Conservation (phyloP, 2,113 vertebrate genomes). For the Alexandromys fortis region DNA sequence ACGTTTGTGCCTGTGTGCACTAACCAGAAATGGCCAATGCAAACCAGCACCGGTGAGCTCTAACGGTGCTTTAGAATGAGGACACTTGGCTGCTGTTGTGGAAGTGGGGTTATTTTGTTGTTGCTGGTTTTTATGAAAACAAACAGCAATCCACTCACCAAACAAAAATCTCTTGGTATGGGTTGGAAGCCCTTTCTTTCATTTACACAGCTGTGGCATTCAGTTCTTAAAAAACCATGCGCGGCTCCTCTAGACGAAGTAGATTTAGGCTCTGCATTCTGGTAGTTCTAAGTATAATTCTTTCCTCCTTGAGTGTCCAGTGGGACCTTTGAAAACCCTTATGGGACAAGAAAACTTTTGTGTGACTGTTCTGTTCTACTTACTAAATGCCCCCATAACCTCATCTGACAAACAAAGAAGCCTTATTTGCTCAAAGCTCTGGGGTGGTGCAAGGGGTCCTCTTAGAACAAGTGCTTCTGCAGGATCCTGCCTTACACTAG, state of each 20-base stretch:
- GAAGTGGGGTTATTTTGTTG: neutral
- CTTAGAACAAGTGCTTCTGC: neutral
- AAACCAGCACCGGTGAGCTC: neutral
- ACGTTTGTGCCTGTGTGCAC: neutral
- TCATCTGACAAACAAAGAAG: neutral
- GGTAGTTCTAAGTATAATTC: neutral
- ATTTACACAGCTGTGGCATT: neutral
- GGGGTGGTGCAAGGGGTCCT: neutral
- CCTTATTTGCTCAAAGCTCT: neutral
- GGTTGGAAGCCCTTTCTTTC: neutral
- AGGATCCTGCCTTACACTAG: neutral
- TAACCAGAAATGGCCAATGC: neutral
- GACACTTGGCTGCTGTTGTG: neutral
- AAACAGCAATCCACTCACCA: neutral
- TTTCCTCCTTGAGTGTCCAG: constrained; percentile 6
- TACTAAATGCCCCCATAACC: neutral
- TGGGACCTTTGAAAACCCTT: neutral
- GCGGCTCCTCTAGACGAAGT: neutral
- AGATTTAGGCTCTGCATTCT: constrained; percentile 30
- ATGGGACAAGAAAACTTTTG: neutral
- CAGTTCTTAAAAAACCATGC: neutral
- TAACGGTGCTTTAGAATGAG: neutral
- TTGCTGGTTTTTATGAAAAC: neutral
- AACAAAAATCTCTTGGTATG: neutral
- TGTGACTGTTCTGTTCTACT: neutral